Conservation (phyloP, 2,113 vertebrate species). For the Anarhynchus alexandrinus region DNA sequence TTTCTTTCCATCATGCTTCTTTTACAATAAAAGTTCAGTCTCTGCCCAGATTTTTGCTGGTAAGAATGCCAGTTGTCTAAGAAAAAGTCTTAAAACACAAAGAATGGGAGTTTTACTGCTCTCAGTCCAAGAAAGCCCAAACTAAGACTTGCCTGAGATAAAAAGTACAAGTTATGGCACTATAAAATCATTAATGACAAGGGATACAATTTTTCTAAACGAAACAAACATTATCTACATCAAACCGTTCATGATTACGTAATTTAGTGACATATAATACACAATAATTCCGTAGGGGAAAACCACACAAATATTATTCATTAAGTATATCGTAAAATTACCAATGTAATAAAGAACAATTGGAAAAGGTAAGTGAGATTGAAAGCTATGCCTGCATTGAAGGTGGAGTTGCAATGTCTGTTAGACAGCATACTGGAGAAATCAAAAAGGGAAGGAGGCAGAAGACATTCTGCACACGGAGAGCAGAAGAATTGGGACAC, state of each 20-base stretch:
- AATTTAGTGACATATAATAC: background rate
- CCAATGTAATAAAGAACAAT: background rate
- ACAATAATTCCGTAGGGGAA: background rate
- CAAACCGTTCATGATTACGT: background rate
- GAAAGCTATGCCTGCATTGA: background rate
- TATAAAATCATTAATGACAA: background rate
- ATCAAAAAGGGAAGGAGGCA: background rate
- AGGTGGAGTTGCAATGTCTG: background rate
- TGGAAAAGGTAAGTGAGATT: background rate
- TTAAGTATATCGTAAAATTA: background rate
- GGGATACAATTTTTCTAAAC: background rate
- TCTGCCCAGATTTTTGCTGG: background rate
- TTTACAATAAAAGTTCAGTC: conserved; percentile 5
- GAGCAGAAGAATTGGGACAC: background rate
- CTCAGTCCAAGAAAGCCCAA: background rate
- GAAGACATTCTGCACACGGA: background rate
- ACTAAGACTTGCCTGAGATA: background rate
- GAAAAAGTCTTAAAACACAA: background rate
- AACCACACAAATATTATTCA: background rate
- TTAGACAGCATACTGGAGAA: background rate
- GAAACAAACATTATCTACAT: background rate
- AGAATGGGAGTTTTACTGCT: background rate
- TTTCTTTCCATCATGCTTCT: background rate
- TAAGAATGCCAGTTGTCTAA: background rate
- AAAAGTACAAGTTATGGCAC: background rate